Evolutionary conservation across 2,797 vertebrate species (phyloP).

Genomic region (Leucoraja ocellata): DNA sequence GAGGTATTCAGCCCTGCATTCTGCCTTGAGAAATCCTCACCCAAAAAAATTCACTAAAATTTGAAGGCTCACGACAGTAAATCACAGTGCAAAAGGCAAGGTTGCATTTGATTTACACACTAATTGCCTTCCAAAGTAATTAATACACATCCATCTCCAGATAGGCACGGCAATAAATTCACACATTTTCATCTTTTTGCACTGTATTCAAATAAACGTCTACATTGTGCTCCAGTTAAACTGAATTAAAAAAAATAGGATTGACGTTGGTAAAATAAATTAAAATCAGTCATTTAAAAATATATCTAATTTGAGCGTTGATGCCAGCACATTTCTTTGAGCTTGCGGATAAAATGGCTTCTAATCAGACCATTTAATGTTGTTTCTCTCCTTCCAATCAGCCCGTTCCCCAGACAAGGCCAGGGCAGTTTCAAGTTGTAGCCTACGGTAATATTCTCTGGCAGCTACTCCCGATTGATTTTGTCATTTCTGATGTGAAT

Average conservation of each 20-base stretch:
- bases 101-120: slow-evolving; percentile 60
- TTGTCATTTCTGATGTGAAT: slow-evolving; percentile 1
- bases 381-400: background rate
- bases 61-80: slow-evolving; percentile 54
- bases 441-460: background rate
- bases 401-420: background rate
- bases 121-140: slow-evolving; percentile 60
- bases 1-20: slow-evolving; percentile 45
- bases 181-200: slow-evolving; percentile 38
- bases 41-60: slow-evolving; percentile 53
- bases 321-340: background rate
- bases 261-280: background rate
- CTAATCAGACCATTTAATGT: slow-evolving; percentile 3
- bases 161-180: slow-evolving; percentile 56
- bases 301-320: background rate
- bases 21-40: slow-evolving; percentile 47
- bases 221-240: background rate
- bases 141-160: slow-evolving; percentile 59
- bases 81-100: slow-evolving; percentile 63
- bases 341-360: background rate
- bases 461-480: background rate
- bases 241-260: background rate
- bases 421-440: slow-evolving; percentile 9
- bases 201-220: background rate
- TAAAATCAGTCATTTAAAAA: background rate